Base-by-base conservation (phyloP, 2,888 invertebrate species). In the Salticus scenicus region DNA sequence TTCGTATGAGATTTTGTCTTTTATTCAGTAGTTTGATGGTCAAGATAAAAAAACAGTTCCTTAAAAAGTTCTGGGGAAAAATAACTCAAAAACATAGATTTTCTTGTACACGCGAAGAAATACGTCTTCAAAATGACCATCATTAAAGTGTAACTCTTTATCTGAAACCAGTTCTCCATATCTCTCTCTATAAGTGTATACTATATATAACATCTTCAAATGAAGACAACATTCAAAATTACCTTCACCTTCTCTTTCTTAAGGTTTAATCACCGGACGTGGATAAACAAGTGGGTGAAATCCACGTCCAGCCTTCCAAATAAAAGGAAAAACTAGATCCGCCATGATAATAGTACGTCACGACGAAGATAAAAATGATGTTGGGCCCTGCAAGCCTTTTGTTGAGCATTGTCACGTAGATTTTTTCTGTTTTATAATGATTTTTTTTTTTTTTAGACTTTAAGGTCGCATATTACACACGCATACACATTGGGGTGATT, bases 211-310 rank as follows among this genome's bases (percentile, higher is more conserved):
- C n/a, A n/a, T n/a, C n/a, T n/a, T n/a, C n/a, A n/a, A n/a, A n/a
- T n/a, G 10, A 72, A 72, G 57, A 51, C 17, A 47, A 24, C 17
- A 8, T 24, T 10, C n/a, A 31, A 20, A 41, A 42, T 63, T 37
- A 42, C 37, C 41, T 37, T 27, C 63, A 31, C 71, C 24, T 33
- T 47, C 47, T 31, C 66, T 47, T 31, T 64, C n/a, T n/a, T n/a
- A 12, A 5, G 24, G 24, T 69, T 74, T 83, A 83, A 83, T 71
- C 70, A 83, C 82, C 71, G 82, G 82, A 76, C 82, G 82, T 67
- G 20, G 71, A 42, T 14, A 47, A 71, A 51, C 82, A 83, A 76
- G 71, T 51, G 66, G 71, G 51, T 76, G 82, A 76, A 83, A 83
- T 76, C 76, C 66, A n/a, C 71, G 73, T 70, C 63, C 81, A 80